These are phyloP conservation scores for Hecatera dysodea DNA, from an alignment of 2,888 invertebrate genomes.

Conservation along the genomic window DNA sequence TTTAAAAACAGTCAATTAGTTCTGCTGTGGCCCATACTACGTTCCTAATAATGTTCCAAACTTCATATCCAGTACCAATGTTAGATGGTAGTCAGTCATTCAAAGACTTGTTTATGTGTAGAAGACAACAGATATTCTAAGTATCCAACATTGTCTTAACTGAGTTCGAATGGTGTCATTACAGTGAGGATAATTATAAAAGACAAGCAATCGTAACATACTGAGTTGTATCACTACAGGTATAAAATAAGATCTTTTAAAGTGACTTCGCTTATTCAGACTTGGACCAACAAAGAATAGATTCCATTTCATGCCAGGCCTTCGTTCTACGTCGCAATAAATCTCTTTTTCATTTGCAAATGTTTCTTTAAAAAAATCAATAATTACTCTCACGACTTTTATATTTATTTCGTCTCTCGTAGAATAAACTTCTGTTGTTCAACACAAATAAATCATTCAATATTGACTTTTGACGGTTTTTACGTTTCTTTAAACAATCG, in stretches of 20 bases:
- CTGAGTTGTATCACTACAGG: conserved; percentile 21
- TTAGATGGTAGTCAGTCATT: no score
- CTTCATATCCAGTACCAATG: neutral
- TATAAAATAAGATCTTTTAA: conserved; percentile 19
- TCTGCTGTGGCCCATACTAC: no score
- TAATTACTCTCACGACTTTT: conserved; percentile 70
- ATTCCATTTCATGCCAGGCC: conserved; percentile 23
- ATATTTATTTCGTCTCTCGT: conserved; percentile 65
- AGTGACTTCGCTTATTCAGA: conserved; percentile 34
- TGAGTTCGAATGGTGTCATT: neutral
- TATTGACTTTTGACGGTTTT: conserved; percentile 66
- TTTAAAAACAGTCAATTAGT: neutral
- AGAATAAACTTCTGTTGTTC: conserved; percentile 45
- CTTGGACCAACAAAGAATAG: conserved; percentile 33
- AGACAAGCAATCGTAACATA: conserved; percentile 7
- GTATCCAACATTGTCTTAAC: neutral
- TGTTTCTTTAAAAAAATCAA: conserved; percentile 62
- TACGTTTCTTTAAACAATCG: conserved; percentile 72
- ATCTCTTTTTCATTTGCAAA: conserved; percentile 68
- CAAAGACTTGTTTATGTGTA: neutral
- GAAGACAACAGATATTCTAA: neutral
- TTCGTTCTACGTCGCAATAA: conserved; percentile 65
- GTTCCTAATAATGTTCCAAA: neutral
- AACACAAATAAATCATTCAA: conserved; percentile 76
- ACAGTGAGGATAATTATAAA: conserved; percentile 9